Conservation (phyloP, 2,888 invertebrate genomes). For the Oscheius sp. region DNA sequence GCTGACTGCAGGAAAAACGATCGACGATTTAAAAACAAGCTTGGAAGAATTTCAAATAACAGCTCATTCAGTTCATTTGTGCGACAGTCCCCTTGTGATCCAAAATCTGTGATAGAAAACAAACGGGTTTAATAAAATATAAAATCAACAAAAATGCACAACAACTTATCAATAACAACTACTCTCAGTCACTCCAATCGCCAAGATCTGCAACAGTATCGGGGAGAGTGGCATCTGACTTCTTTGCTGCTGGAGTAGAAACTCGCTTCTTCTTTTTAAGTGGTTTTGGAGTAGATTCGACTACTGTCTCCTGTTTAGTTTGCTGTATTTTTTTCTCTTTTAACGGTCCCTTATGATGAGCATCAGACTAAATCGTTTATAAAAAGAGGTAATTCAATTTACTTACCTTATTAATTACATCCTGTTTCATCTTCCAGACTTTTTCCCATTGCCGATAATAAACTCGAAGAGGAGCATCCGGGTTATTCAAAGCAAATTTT, state of each 20-base stretch:
- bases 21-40: conserved; percentile 27
- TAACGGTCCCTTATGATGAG: background rate
- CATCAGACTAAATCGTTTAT: background rate
- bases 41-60: conserved; percentile 15
- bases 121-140: background rate
- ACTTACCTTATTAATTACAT: conserved; percentile 36
- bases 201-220: conserved; percentile 52
- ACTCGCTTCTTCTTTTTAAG: conserved; percentile 47
- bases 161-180: conserved; percentile 23
- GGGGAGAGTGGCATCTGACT: conserved; percentile 50
- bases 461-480: conserved; percentile 53
- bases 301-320: conserved; percentile 37
- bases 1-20: conserved; percentile 37
- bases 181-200: conserved; percentile 42
- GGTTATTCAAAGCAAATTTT: conserved; percentile 50
- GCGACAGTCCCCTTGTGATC: conserved; percentile 5
- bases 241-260: conserved; percentile 47
- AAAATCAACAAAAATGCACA: conserved; percentile 8
- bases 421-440: conserved; percentile 59
- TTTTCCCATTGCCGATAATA: conserved; percentile 60
- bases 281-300: conserved; percentile 38
- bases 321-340: conserved; percentile 36
- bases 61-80: conserved; percentile 5
- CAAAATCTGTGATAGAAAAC: conserved; percentile 19
- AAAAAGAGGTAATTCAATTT: background rate